phyloP scores from a whole-genome alignment of 2,113 vertebrate species.

The Fulmarus glacialis region DNA sequence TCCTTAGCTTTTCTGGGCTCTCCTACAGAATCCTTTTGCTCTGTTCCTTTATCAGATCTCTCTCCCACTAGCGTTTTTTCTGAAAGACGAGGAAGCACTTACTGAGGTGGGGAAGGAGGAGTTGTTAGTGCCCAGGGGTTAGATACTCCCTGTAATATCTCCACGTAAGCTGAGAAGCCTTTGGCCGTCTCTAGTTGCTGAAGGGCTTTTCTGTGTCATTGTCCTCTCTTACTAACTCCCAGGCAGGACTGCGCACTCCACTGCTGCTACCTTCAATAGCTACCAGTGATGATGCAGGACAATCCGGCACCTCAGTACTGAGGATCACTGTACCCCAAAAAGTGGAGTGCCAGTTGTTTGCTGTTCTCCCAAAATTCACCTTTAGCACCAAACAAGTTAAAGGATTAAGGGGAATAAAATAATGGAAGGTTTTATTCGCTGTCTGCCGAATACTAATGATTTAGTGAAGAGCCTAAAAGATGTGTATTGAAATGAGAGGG shows the following conservation, averaged over 20 bases:
- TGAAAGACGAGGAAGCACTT: background rate
- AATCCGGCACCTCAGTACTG: background rate
- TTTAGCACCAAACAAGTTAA: background rate
- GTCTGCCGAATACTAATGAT: background rate
- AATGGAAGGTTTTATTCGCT: background rate
- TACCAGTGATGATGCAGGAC: background rate
- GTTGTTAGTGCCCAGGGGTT: background rate
- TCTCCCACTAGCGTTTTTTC: background rate
- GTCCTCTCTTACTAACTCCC: background rate
- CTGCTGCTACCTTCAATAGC: background rate
- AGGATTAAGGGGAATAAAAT: background rate
- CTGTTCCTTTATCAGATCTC: background rate
- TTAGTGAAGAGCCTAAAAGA: background rate
- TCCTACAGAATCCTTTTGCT: background rate
- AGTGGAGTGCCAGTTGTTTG: background rate
- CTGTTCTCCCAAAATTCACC: background rate
- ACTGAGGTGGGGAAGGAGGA: background rate
- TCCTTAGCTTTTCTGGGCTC: background rate
- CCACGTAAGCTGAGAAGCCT: accelerated
- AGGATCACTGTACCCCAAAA: background rate
- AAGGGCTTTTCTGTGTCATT: background rate
- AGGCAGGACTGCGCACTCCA: background rate
- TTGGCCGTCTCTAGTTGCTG: background rate
- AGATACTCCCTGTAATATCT: background rate
- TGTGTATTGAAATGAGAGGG: background rate